Percentiles rank a stretch among this genome's conserved stretches.
Conservation (phyloP, 2,888 invertebrate genomes). For the Latheticus oryzae region DNA sequence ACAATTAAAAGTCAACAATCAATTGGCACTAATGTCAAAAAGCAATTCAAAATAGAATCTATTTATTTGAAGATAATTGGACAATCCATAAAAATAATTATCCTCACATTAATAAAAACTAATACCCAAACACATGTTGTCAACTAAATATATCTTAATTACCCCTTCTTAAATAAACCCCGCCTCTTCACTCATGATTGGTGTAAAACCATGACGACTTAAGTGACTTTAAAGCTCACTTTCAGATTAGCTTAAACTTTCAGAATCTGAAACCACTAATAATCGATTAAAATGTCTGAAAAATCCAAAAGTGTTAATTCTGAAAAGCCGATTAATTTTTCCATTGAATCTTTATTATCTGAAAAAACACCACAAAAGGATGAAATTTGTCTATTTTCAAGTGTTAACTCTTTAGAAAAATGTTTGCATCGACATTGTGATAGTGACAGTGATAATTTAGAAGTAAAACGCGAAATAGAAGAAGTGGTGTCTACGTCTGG, state of each 20-base stretch:
- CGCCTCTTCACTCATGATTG: constrained; percentile 49
- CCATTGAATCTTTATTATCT: constrained; percentile 57
- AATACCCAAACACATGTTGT: constrained; percentile 46
- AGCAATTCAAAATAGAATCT: constrained; percentile 5
- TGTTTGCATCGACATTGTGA: not conserved
- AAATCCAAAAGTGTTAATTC: constrained; percentile 25
- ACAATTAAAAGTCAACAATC: too few species aligned
- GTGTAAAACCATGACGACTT: constrained; percentile 41
- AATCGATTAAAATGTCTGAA: constrained; percentile 4
- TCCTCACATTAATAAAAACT: constrained; percentile 20
- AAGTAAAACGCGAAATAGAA: constrained; percentile 29
- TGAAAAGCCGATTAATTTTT: constrained; percentile 52
- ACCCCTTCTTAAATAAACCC: constrained; percentile 49
- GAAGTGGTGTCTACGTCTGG: constrained; percentile 46
- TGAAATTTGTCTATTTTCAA: constrained; percentile 1
- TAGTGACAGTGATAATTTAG: constrained; percentile 4
- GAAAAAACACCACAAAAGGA: constrained; percentile 9
- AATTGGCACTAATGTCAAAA: too few species aligned
- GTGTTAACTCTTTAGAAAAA: constrained; percentile 4
- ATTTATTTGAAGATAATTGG: constrained; percentile 31
- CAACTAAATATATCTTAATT: constrained; percentile 59
- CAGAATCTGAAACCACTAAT: constrained; percentile 29
- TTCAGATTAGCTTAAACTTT: constrained; percentile 47
- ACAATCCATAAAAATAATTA: constrained; percentile 38
- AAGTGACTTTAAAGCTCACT: constrained; percentile 38